A percentile compares a stretch with the other conserved stretches of the same genome.
Evolutionary conservation across 1,140 invertebrate genomes (phyloP).

Genomic region (Tetramorium alpestre): DNA sequence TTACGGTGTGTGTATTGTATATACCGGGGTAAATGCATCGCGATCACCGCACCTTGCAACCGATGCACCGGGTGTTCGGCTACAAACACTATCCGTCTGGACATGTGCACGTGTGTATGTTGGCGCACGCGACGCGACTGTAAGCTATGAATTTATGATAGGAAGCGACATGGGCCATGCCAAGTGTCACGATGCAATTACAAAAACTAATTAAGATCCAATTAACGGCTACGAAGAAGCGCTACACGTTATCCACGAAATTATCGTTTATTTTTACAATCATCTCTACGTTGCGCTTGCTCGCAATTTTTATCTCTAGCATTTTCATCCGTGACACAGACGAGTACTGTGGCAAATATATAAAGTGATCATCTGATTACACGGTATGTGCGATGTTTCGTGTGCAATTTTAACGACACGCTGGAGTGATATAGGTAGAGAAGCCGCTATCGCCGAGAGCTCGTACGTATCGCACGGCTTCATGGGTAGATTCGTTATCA

Average conservation of each 20-base stretch:
- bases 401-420: constrained; percentile 37
- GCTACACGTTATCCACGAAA: too few relatives aligned
- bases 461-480: constrained; percentile 60
- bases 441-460: constrained; percentile 53
- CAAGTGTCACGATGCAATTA: background rate
- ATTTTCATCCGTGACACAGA: background rate
- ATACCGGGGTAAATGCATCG: constrained; percentile 62
- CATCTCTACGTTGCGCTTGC: background rate
- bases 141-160: constrained; percentile 7
- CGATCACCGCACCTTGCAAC: constrained; percentile 56
- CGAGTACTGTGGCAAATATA: too few relatives aligned
- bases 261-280: background rate
- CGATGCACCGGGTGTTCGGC: constrained; percentile 41
- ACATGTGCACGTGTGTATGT: background rate
- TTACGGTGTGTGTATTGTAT: constrained; percentile 52
- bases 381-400: background rate
- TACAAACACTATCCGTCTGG: background rate
- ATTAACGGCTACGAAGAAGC: background rate
- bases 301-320: background rate
- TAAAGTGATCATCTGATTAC: background rate
- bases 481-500: constrained; percentile 53
- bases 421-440: constrained; percentile 6
- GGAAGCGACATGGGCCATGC: background rate
- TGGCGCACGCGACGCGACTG: background rate
- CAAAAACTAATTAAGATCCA: background rate